Evolutionary conservation across 2,888 invertebrate genomes (phyloP), one percentile per base, ranked within the genome.

Genomic region (Spicauda simplicius): DNA sequence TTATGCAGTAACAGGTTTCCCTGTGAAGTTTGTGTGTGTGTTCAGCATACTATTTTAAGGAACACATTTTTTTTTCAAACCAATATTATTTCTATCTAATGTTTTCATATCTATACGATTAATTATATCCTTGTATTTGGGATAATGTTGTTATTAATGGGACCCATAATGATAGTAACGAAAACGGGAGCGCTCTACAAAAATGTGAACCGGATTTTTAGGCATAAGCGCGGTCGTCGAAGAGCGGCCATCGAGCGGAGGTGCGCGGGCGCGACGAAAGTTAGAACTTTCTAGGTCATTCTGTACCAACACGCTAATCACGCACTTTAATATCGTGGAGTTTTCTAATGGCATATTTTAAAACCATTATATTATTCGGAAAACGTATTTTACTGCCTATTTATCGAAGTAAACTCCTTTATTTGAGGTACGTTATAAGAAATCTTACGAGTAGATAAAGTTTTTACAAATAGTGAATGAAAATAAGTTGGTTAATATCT

Each of bases 221-320:
- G 81, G 79, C 78, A 80, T 74, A 82, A 66, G 70, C 72, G 65
- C 68, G 66, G 16, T 16, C 45, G 7, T 16, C 16, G 16, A 77
- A 25, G 25, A 25, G 78, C 76, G 48, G 68, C 70, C 60, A 63
- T 67, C 66, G 69, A 41, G 53, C 55, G 73, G 53, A 76, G 73
- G 79, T 73, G 74, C 75, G 75, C 80, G 76, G 72, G 74, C 78
- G 74, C 72, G 84, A 86, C 85, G 91, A 91, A 91, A 91, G 91
- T 90, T 25, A 83, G 70, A 78, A 85, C 87, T 91, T 91, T 91
- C 91, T 91, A 90, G 88, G 88, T 84, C 88, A 84, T 80, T 83
- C 81, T 84, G 65, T 66, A 60, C 66, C 54, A 85, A 84, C 87
- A 88, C 86, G 85, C 86, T 84, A 82, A 87, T 86, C 87, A 87